Evolutionary conservation across 2,797 vertebrate genomes (phyloP), one percentile per base, ranked within the genome.

Genomic region (Gephyroberyx darwinii): DNA sequence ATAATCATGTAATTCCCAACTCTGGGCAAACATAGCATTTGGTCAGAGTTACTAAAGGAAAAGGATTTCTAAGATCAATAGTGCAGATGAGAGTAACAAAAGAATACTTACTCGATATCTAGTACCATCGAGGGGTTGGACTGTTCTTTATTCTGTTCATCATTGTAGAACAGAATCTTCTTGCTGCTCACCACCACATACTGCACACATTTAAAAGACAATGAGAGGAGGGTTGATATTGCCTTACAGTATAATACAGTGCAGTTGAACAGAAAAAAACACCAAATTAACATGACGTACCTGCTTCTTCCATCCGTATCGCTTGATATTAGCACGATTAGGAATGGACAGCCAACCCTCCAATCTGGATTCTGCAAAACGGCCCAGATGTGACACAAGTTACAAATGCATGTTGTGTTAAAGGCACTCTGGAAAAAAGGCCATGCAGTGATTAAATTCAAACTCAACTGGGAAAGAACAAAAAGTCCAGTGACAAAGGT

Each of bases 141-240:
- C 85, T 96, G 98, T 74, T 99, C 98, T 86, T 98, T 99, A 90
- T 98, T 96, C 90, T 95, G 95, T 88, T 99, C 98, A 56, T 99
- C 97, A 1, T 99, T 99, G 91, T 99, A 99, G 91, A 99, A 99
- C 68, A 99, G 89, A 84, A 99, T 98, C 93, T 99, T 99, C 93
- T 98, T 99, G 91, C 98, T 99, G 95, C 98, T 99, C 78, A 99
- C 97, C 69, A 99, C 98, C 90, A 99, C 98, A 88, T 99, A 99
- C 98, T 99, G 78, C 14, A 88, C 69, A 84, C 31, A 74, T 55
- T 13, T 8, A 61, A 63, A 53, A 73, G 31, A 77, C 67, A 82
- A 72, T 71, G 26, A 80, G 52, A 81, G 53, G 62, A 75, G 71
- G 52, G 30, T 7, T 4, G 41, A 70, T 19, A 55, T 55, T 71